Conservation (phyloP, 2,797 vertebrate genomes). For the Spinus olivaceus region DNA sequence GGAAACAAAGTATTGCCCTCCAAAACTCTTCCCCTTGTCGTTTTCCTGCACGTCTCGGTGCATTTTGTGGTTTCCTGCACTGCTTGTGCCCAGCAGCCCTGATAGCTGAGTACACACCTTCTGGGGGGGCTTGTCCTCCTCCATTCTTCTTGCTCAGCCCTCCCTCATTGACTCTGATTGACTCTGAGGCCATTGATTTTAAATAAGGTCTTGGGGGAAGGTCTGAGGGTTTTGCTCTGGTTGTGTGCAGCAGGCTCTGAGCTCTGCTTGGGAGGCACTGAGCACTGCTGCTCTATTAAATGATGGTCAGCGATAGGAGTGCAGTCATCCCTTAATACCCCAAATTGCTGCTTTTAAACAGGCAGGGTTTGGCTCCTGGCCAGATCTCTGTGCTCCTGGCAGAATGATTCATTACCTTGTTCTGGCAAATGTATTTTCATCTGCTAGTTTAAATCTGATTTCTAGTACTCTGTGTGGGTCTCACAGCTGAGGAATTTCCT, state of each 20-base stretch:
- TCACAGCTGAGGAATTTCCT: conserved; percentile 65
- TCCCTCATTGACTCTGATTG: conserved; percentile 1
- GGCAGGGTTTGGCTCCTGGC: conserved; percentile 39
- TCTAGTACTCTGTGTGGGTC: conserved; percentile 32
- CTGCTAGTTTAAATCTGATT: conserved; percentile 65
- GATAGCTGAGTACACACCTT: not conserved
- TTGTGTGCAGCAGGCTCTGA: not conserved
- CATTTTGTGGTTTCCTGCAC: not conserved
- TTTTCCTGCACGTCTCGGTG: not conserved
- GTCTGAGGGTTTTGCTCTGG: conserved; percentile 17
- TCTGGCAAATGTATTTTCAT: conserved; percentile 63
- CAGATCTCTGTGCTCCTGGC: conserved; percentile 26
- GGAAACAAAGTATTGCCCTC: not conserved
- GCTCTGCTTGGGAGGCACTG: not conserved
- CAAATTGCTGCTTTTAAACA: conserved; percentile 35
- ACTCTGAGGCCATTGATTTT: conserved; percentile 38
- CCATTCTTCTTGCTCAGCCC: not conserved
- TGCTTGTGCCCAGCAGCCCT: not conserved
- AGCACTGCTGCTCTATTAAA: conserved; percentile 7
- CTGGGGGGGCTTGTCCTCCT: not conserved
- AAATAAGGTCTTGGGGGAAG: conserved; percentile 22
- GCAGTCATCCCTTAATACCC: not conserved
- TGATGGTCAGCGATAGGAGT: conserved; percentile 25
- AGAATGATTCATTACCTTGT: conserved; percentile 58
- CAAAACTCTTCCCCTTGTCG: not conserved